These are phyloP conservation scores for Plectrocnemia conspersa DNA, from an alignment of 1,140 invertebrate genomes.

Conservation along the genomic window DNA sequence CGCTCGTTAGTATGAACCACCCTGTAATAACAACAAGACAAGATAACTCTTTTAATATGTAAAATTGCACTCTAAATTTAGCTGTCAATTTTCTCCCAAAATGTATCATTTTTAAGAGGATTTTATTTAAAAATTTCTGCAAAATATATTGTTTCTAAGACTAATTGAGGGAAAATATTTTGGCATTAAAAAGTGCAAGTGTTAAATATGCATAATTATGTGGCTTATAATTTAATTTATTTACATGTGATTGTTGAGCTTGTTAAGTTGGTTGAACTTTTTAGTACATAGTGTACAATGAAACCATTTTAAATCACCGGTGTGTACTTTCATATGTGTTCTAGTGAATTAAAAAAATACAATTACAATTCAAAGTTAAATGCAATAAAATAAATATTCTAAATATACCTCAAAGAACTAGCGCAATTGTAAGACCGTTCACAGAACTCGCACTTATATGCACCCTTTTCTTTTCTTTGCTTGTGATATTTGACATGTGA, in stretches of 20 bases:
- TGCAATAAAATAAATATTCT: neutral
- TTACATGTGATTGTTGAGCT: constrained; percentile 21
- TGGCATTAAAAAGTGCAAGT: no score
- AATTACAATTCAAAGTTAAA: neutral
- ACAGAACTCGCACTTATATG: constrained; percentile 17
- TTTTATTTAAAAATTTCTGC: no score
- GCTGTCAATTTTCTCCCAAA: no score
- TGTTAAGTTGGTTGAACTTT: constrained; percentile 22
- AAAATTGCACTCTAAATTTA: no score
- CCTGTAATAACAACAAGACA: no score
- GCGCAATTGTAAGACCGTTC: constrained; percentile 16
- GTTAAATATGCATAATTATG: no score
- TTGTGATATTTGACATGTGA: constrained; percentile 21
- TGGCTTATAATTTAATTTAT: neutral
- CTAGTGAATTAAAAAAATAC: constrained; percentile 1
- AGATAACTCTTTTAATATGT: no score
- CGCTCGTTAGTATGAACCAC: constrained; percentile 9
- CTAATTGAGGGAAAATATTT: no score
- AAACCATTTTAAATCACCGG: constrained; percentile 18
- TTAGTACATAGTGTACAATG: constrained; percentile 7
- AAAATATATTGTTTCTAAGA: no score
- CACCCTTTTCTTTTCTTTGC: constrained; percentile 18
- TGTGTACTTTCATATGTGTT: constrained; percentile 23
- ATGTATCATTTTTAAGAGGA: no score
- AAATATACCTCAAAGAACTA: constrained; percentile 11